These are phyloP conservation scores for Apodemus sylvaticus DNA, from an alignment of 2,113 vertebrate genomes.

Conservation along the genomic window DNA sequence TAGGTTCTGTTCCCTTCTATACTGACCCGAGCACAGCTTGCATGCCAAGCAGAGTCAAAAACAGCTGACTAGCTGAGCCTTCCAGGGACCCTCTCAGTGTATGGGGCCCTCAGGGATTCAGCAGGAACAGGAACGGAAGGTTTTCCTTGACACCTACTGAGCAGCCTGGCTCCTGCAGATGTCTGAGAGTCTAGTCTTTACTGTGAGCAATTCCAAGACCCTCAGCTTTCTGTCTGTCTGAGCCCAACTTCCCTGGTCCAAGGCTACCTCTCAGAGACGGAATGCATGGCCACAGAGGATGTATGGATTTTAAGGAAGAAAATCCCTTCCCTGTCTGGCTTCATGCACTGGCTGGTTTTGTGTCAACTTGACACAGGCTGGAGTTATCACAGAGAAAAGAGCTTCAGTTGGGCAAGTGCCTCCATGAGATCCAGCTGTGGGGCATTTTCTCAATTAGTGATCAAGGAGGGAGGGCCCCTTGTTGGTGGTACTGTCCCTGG, in stretches of 20 bases:
- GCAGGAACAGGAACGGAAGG: background rate
- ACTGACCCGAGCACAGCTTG: background rate
- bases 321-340: background rate
- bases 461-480: too few species aligned
- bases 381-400: too few species aligned
- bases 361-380: too few species aligned
- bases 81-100: background rate
- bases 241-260: background rate
- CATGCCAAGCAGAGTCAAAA: background rate
- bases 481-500: too few species aligned
- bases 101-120: background rate
- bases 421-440: too few species aligned
- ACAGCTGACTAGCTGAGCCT: background rate
- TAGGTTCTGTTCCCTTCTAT: background rate
- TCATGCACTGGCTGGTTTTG: too few species aligned
- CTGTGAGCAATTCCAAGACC: background rate
- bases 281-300: background rate
- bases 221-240: too few species aligned
- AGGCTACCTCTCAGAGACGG: background rate
- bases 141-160: background rate
- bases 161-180: background rate
- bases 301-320: background rate
- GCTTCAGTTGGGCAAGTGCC: too few species aligned
- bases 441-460: too few species aligned
- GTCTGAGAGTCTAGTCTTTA: background rate